phyloP scores from a whole-genome alignment of 2,888 invertebrate species.

The Philonicus albiceps region DNA sequence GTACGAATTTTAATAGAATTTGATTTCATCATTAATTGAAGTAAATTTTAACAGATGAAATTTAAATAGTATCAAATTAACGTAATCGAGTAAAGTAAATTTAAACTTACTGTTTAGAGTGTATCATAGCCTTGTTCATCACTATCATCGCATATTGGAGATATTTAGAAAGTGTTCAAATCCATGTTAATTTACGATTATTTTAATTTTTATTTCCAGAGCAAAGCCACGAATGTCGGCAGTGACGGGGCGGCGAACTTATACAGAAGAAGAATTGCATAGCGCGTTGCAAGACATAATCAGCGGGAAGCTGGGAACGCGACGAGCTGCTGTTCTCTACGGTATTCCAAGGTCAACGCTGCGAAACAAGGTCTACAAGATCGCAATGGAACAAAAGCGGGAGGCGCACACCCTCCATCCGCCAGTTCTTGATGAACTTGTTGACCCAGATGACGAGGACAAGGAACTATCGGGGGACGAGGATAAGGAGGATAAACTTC shows the following conservation, averaged over 20 bases:
- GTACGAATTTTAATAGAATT: too few relatives aligned
- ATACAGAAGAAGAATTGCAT: constrained; percentile 95
- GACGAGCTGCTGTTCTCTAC: constrained; percentile 93
- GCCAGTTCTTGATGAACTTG: constrained; percentile 50
- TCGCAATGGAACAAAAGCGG: constrained; percentile 75
- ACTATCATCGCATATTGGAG: too few relatives aligned
- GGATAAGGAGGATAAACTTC: constrained; percentile 67
- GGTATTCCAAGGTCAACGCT: constrained; percentile 96
- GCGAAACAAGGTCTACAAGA: constrained; percentile 92
- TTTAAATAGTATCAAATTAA: too few relatives aligned
- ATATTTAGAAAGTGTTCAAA: not conserved
- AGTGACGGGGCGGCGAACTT: constrained; percentile 76
- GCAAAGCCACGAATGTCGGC: constrained; percentile 74
- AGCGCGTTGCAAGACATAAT: constrained; percentile 94
- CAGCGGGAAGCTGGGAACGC: constrained; percentile 89
- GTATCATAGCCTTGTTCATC: too few relatives aligned
- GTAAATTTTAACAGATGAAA: too few relatives aligned
- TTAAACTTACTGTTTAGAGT: too few relatives aligned
- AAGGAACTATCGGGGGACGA: constrained; percentile 65
- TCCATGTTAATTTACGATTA: not conserved
- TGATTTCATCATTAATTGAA: too few relatives aligned
- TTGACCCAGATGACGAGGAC: constrained; percentile 62
- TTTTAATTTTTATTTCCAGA: constrained; percentile 64
- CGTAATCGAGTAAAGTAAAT: too few relatives aligned
- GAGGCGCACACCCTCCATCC: constrained; percentile 64